These are phyloP conservation scores for Thaumetopoea pityocampa DNA, from an alignment of 1,140 invertebrate species.

Conservation along the genomic window DNA sequence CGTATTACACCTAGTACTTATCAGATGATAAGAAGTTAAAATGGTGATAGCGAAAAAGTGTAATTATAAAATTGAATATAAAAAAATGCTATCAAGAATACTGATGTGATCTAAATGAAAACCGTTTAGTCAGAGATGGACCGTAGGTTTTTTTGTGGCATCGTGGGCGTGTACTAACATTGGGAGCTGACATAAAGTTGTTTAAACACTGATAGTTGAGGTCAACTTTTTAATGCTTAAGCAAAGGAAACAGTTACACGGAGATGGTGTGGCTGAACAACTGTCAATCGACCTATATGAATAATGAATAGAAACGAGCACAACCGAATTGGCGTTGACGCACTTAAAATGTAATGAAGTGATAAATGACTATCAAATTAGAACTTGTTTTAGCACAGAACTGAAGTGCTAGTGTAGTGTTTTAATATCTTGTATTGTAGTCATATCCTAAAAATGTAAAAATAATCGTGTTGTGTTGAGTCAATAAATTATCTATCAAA, in stretches of 20 bases:
- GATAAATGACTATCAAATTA: constrained; percentile 1
- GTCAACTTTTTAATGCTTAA: constrained; percentile 14
- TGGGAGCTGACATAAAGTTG: constrained; percentile 10
- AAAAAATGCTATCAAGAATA: constrained; percentile 5
- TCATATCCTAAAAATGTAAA: no score
- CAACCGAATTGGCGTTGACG: no score
- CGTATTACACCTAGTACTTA: constrained; percentile 25
- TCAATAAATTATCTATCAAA: no score
- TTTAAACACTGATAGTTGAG: constrained; percentile 23
- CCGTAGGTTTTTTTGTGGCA: constrained; percentile 4
- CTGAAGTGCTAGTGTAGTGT: no score
- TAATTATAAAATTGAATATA: constrained; percentile 11
- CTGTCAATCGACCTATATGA: not conserved
- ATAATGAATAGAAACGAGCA: not conserved
- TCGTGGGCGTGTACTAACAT: constrained; percentile 29
- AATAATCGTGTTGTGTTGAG: no score
- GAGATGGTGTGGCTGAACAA: constrained; percentile 3
- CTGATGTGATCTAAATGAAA: constrained; percentile 1
- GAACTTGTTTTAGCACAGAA: no score
- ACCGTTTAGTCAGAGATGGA: not conserved
- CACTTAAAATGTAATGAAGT: no score
- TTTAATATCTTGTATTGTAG: no score
- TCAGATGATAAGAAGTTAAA: constrained; percentile 31
- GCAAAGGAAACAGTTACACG: constrained; percentile 9
- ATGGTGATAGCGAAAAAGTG: constrained; percentile 9